These are phyloP conservation scores for Sclerodermus sp. DNA, from an alignment of 2,888 invertebrate genomes.

Conservation along the genomic window DNA sequence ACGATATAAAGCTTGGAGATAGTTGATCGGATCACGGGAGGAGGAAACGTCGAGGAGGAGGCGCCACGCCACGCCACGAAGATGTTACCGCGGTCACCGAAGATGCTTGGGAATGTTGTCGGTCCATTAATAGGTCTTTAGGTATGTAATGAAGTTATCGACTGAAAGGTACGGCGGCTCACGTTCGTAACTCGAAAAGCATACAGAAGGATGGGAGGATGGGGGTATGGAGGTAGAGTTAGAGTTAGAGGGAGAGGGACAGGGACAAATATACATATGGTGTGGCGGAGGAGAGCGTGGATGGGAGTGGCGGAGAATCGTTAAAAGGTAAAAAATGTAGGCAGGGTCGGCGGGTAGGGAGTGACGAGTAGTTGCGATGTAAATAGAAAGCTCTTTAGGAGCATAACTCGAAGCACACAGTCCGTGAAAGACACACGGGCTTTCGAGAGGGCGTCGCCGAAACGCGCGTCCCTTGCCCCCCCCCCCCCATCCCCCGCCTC, in stretches of 20 bases:
- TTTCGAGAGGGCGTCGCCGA: conserved; percentile 36
- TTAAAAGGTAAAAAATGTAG: too few relatives aligned
- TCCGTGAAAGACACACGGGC: conserved; percentile 52
- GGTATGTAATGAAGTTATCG: too few relatives aligned
- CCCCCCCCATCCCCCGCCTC: conserved; percentile 17
- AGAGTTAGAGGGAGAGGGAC: not conserved
- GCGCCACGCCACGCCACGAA: too few relatives aligned
- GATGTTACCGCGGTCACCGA: too few relatives aligned
- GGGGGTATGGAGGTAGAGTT: too few relatives aligned
- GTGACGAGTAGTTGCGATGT: conserved; percentile 29
- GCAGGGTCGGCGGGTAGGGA: not conserved
- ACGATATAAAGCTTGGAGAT: too few relatives aligned
- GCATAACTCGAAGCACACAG: conserved; percentile 49
- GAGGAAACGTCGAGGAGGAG: too few relatives aligned
- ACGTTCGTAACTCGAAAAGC: too few relatives aligned
- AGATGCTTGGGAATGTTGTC: too few relatives aligned
- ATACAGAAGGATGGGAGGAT: too few relatives aligned
- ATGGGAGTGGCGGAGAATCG: not conserved
- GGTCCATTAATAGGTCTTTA: too few relatives aligned
- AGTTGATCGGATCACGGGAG: not conserved
- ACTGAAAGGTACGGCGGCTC: too few relatives aligned
- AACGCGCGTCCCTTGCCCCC: conserved; percentile 25
- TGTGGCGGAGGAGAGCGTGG: not conserved
- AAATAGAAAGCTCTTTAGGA: conserved; percentile 54
- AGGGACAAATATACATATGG: not conserved